These are phyloP conservation scores for Hyphantria cunea DNA, from an alignment of 1,140 invertebrate genomes.

Conservation along the genomic window DNA sequence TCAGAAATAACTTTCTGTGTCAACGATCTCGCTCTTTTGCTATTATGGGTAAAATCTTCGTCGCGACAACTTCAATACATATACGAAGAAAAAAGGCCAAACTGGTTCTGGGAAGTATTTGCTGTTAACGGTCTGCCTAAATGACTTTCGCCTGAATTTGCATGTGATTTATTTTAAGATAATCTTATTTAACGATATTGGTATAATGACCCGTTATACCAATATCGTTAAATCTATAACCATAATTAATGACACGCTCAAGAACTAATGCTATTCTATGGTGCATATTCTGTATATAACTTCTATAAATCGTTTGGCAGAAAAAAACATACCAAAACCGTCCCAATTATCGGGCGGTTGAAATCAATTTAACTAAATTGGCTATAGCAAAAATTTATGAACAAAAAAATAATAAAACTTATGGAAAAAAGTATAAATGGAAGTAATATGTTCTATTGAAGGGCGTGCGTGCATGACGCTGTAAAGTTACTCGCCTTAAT, in stretches of 20 bases:
- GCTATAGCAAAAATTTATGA: neutral
- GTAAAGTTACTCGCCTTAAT: conserved; percentile 6
- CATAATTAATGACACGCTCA: no score
- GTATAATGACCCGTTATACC: conserved; percentile 12
- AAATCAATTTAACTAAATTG: conserved; percentile 13
- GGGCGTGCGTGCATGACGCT: conserved; percentile 22
- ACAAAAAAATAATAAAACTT: conserved; percentile 22
- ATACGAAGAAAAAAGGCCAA: neutral
- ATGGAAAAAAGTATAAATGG: conserved; percentile 6
- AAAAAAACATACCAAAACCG: conserved; percentile 12
- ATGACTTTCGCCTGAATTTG: conserved; percentile 30
- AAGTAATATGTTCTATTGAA: conserved; percentile 12
- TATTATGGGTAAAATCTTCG: conserved; percentile 35
- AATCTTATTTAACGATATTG: conserved; percentile 4
- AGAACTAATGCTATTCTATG: no score
- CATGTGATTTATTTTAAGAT: conserved; percentile 9
- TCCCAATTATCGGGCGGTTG: conserved; percentile 3
- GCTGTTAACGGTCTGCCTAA: conserved; percentile 7
- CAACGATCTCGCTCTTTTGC: conserved; percentile 49
- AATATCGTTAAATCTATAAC: no score
- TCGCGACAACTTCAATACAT: conserved; percentile 8
- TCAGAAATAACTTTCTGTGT: conserved; percentile 42
- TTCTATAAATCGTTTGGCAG: no score
- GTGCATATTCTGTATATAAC: no score
- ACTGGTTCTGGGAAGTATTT: conserved; percentile 35